phyloP scores from a whole-genome alignment of 92 coral and sea anemone genomes.

The Blastomussa wellsi region DNA sequence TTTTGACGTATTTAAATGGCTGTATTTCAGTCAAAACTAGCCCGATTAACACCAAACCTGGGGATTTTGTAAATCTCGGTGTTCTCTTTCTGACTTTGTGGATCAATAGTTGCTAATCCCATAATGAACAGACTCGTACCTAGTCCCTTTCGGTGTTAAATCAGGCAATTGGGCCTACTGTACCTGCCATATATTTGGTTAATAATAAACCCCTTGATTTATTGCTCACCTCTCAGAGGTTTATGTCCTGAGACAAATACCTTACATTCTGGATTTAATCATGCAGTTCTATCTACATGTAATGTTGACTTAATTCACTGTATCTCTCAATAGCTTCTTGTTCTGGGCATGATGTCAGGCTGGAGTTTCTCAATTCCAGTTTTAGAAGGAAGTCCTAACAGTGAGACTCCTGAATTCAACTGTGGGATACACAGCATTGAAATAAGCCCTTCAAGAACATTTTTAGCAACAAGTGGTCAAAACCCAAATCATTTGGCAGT shows the following conservation, averaged over 20 bases:
- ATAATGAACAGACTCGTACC: too few relatives aligned
- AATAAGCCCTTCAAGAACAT: conserved; percentile 64
- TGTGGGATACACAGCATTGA: conserved; percentile 92
- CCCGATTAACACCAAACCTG: too few relatives aligned
- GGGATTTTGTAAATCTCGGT: too few relatives aligned
- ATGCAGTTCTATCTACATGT: too few relatives aligned
- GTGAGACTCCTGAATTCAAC: conserved; percentile 66
- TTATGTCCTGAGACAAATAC: neutral
- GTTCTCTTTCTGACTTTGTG: too few relatives aligned
- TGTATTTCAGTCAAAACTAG: too few relatives aligned
- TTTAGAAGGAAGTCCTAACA: conserved; percentile 71
- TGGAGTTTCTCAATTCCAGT: conserved; percentile 67
- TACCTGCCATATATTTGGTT: too few relatives aligned
- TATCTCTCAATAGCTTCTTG: conserved; percentile 60
- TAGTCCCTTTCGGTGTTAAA: too few relatives aligned
- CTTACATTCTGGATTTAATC: neutral
- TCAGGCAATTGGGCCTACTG: too few relatives aligned
- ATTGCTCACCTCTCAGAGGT: neutral
- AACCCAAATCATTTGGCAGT: conserved; percentile 92
- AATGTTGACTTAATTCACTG: neutral
- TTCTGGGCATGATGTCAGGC: conserved; percentile 71
- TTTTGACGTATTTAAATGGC: too few relatives aligned
- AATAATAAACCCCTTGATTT: too few relatives aligned
- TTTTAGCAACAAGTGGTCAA: conserved; percentile 91
- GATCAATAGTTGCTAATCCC: too few relatives aligned